A percentile compares a stretch with the other conserved stretches of the same genome.
Evolutionary conservation across 2,113 vertebrate genomes (phyloP).

Genomic region (Girardinichthys multiradiatus): DNA sequence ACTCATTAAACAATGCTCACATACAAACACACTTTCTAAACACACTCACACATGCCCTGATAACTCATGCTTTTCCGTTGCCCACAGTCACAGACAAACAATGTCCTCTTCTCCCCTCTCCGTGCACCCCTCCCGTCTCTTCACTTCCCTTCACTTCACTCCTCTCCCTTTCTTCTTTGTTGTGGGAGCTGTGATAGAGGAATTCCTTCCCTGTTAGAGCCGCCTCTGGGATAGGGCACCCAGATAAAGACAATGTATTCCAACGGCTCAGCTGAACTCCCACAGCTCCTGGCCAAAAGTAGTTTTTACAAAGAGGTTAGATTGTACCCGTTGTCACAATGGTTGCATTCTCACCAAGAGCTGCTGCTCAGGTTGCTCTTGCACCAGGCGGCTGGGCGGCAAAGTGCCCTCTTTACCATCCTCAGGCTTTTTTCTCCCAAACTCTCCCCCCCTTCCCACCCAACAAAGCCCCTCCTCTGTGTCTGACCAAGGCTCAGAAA

Average conservation of each 20-base stretch:
- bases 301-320: slow-evolving; percentile 59
- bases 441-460: slow-evolving; percentile 57
- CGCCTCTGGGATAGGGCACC: slow-evolving; percentile 68
- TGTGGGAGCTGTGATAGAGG: slow-evolving; percentile 78
- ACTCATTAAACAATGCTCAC: slow-evolving; percentile 67
- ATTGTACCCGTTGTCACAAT: slow-evolving; percentile 43
- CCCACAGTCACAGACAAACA: slow-evolving; percentile 84
- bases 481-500: slow-evolving; percentile 76
- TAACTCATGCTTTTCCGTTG: slow-evolving; percentile 83
- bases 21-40: slow-evolving; percentile 75
- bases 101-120: slow-evolving; percentile 77
- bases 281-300: slow-evolving; percentile 63
- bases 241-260: slow-evolving; percentile 73
- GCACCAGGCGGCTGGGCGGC: slow-evolving; percentile 69
- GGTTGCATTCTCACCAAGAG: slow-evolving; percentile 44
- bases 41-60: slow-evolving; percentile 76
- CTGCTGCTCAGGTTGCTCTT: slow-evolving; percentile 67
- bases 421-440: slow-evolving; percentile 49
- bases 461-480: slow-evolving; percentile 73
- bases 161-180: slow-evolving; percentile 83
- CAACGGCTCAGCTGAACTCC: slow-evolving; percentile 71
- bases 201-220: slow-evolving; percentile 80
- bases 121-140: slow-evolving; percentile 64
- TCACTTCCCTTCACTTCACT: slow-evolving; percentile 78
- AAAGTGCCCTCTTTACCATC: slow-evolving; percentile 74